These are phyloP conservation scores for Pelagia noctiluca DNA, from an alignment of 30 jellyfish, hydroid and myxozoan genomes.

Conservation along the genomic window DNA sequence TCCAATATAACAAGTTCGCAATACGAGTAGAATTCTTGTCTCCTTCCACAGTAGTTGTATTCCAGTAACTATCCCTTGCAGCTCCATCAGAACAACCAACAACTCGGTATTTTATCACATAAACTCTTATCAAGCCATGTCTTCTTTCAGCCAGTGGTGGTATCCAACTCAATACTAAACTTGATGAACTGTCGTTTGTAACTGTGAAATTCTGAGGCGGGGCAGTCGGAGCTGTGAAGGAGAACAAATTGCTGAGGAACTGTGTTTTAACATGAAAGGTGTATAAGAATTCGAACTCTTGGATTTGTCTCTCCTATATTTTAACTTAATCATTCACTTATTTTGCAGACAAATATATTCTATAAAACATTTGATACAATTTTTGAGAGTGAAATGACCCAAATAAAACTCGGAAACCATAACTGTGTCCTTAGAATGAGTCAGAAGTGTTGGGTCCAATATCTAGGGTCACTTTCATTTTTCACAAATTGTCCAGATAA, in stretches of 20 bases:
- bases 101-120: background rate
- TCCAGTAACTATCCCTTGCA: background rate
- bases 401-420: no score
- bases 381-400: no score
- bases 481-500: no score
- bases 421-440: no score
- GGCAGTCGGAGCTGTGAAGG: conserved; percentile 12
- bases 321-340: no score
- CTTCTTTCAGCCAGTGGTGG: background rate
- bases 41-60: background rate
- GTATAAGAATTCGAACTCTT: no score
- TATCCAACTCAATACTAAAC: background rate
- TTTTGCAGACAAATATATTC: no score
- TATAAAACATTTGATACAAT: no score
- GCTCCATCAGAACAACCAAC: no score
- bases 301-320: no score
- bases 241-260: background rate
- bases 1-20: background rate
- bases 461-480: no score
- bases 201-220: background rate
- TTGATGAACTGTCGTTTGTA: background rate
- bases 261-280: background rate
- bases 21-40: background rate
- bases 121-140: conserved; percentile 9
- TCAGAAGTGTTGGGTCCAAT: no score